These are phyloP conservation scores for Hepsetus odoe DNA, from an alignment of 2,113 vertebrate species.

Conservation along the genomic window DNA sequence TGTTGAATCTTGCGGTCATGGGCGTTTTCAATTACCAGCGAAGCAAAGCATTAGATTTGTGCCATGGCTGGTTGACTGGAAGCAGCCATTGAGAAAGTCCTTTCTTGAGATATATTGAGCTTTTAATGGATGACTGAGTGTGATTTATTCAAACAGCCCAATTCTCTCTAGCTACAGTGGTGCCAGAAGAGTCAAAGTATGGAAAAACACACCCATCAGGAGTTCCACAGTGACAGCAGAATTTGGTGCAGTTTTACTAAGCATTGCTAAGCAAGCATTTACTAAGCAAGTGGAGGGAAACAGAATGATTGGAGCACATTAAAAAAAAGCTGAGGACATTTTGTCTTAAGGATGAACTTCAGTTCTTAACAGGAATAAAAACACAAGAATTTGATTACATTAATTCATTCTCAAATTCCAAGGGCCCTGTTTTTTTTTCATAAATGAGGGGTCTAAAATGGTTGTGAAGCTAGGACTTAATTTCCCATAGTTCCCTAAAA, in stretches of 20 bases:
- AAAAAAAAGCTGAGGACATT: background rate
- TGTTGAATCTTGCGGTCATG: background rate
- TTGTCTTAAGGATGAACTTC: background rate
- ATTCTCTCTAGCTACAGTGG: background rate
- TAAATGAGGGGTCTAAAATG: slow-evolving; percentile 4
- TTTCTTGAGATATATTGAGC: background rate
- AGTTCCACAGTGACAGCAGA: background rate
- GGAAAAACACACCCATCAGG: background rate
- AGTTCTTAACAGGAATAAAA: slow-evolving; percentile 11
- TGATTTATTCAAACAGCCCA: background rate
- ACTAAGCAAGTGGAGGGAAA: background rate
- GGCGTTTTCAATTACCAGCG: background rate
- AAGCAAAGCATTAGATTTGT: background rate
- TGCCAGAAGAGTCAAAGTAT: background rate
- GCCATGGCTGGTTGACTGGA: background rate
- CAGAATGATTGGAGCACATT: background rate
- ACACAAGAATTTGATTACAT: background rate
- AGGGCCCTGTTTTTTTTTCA: no score
- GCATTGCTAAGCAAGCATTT: background rate
- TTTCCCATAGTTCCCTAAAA: slow-evolving; percentile 22
- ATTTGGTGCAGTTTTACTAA: background rate
- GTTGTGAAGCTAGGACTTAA: background rate
- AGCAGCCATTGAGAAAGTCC: background rate
- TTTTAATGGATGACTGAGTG: slow-evolving; percentile 4
- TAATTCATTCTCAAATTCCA: background rate